Evolutionary conservation across 2,113 vertebrate species (phyloP).

Genomic region (Thamnaconus septentrionalis): DNA sequence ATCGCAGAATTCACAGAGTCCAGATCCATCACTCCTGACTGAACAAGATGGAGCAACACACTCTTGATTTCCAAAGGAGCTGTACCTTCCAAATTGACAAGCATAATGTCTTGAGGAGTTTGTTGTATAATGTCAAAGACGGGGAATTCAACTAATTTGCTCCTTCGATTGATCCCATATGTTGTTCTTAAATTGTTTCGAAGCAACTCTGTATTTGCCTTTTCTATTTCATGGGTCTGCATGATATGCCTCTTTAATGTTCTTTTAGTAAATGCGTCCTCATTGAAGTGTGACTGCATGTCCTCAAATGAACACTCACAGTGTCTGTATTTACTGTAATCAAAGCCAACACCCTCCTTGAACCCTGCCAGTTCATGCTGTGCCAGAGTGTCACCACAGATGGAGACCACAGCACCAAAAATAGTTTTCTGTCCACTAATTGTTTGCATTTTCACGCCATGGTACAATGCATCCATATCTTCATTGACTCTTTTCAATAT

Average conservation of each 20-base stretch:
- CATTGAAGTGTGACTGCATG: conserved; percentile 32
- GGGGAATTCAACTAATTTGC: conserved; percentile 18
- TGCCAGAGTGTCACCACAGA: conserved; percentile 36
- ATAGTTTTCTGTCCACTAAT: conserved; percentile 21
- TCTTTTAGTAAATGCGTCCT: conserved; percentile 23
- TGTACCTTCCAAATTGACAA: conserved; percentile 23
- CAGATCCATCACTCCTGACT: conserved; percentile 3
- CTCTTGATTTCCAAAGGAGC: conserved; percentile 20
- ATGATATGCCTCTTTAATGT: conserved; percentile 23
- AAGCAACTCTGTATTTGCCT: conserved; percentile 8
- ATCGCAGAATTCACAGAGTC: conserved; percentile 27
- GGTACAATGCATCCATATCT: conserved; percentile 26
- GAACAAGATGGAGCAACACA: conserved; percentile 26
- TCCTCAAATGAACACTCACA: conserved; percentile 30
- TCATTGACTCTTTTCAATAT: conserved; percentile 20
- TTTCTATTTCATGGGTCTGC: conserved; percentile 16
- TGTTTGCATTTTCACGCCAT: conserved; percentile 18
- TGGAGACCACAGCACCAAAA: conserved; percentile 23
- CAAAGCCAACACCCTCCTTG: conserved; percentile 16
- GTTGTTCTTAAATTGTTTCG: conserved; percentile 5
- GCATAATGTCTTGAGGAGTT: conserved; percentile 26
- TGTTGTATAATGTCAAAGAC: conserved; percentile 18
- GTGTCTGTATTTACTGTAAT: conserved; percentile 8
- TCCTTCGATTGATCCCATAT: conserved; percentile 15
- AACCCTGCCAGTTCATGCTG: conserved; percentile 31